Percentiles rank a stretch among this genome's conserved stretches.
These are phyloP conservation scores for Medauroidea extradentata DNA, from an alignment of 1,140 invertebrate species.

Conservation along the genomic window DNA sequence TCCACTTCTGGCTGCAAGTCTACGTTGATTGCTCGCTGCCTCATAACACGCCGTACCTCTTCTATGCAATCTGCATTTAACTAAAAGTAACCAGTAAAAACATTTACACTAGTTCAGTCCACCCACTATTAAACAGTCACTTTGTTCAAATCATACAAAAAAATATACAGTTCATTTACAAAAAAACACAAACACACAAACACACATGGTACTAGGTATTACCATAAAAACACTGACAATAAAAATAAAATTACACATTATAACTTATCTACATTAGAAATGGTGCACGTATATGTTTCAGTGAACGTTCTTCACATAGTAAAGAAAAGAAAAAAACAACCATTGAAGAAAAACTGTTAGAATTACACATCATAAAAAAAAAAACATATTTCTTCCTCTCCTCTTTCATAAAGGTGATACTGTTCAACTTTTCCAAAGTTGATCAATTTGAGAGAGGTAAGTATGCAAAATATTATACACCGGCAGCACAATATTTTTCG, in stretches of 20 bases:
- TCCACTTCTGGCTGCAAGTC: slow-evolving; percentile 93
- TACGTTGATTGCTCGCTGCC: slow-evolving; percentile 84
- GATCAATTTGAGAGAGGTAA: too few relatives aligned
- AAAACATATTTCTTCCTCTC: too few relatives aligned
- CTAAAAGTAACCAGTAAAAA: slow-evolving; percentile 35
- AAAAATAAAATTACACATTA: background rate
- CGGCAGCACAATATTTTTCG: too few relatives aligned
- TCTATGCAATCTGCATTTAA: slow-evolving; percentile 46
- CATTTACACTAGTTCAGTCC: slow-evolving; percentile 43
- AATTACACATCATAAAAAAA: too few relatives aligned
- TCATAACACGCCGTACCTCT: slow-evolving; percentile 88
- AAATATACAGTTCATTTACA: too few relatives aligned
- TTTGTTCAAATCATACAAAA: background rate
- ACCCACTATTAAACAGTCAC: background rate
- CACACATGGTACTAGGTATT: too few relatives aligned
- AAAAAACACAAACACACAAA: too few relatives aligned
- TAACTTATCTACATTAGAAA: background rate
- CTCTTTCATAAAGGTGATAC: too few relatives aligned
- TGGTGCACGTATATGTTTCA: background rate
- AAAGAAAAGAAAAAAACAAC: too few relatives aligned
- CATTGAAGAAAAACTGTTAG: too few relatives aligned
- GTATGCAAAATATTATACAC: too few relatives aligned
- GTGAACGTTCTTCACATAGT: background rate
- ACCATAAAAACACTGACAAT: background rate
- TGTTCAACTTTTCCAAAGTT: too few relatives aligned